Evolutionary conservation across 2,888 invertebrate genomes (phyloP), one percentile per base, ranked within the genome.

Genomic region (Coremacera marginata): DNA sequence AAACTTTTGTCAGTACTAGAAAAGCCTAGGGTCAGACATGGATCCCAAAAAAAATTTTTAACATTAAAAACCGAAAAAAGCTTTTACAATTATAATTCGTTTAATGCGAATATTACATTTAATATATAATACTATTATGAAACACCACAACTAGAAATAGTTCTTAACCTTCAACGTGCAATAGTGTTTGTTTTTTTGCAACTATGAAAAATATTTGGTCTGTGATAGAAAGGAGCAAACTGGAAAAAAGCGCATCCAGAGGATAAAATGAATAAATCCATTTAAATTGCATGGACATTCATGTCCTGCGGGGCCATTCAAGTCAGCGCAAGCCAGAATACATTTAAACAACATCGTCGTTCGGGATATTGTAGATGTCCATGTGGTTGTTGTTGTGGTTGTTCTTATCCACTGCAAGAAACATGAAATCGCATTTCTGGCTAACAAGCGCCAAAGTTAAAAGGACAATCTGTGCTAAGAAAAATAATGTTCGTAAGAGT

Each of bases 211-310:
- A 75, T 11, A 34, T 25, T 27, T 71, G 77, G 31, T 44, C 65
- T 14, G 63, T 62, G 49, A 75, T 31, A 60, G 49, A 67, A 75
- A 77, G 3, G n/a, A 78, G 37, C 37, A 37, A 37, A 78, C 74
- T 67, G 78, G 78, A 65, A 74, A 74, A 74, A 74, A 74, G 65
- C 65, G 74, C 74, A 74, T 65, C 65, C 65, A 65, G 65, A 52
- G 76, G 79, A 76, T 76, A 82, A 85, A 86, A 86, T 86, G 84
- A 84, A 86, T 86, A 84, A 86, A 86, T 86, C 83, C 83, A 84
- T 86, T 86, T 86, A 84, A 85, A 86, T 84, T 86, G 84, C 85
- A 84, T 37, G 37, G 37, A 84, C 84, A 85, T 86, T 84, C 84
- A 84, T 84, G 86, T 84, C 85, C 84, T 84, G 82, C 81, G 84